Conservation (phyloP, 1,140 invertebrate species). For the Drosophila ohnishii region DNA sequence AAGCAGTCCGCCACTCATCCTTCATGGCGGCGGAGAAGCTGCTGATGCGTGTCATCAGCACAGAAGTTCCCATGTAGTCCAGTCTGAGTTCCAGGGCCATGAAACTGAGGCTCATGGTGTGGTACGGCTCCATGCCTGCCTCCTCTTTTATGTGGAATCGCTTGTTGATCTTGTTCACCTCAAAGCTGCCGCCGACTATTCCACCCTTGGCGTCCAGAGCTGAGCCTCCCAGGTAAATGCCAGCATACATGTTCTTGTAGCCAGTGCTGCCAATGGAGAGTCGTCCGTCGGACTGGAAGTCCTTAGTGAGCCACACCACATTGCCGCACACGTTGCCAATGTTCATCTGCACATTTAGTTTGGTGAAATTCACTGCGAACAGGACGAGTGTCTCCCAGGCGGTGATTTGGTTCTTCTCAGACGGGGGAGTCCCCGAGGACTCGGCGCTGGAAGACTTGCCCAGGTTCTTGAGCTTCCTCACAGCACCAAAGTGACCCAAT, state of each 20-base stretch:
- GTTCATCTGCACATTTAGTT: conserved; percentile 98
- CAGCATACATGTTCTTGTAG: conserved; percentile 96
- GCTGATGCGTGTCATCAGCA: conserved; percentile 95
- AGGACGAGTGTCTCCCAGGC: conserved; percentile 98
- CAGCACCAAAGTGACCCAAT: conserved; percentile 65
- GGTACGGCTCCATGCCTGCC: conserved; percentile 93
- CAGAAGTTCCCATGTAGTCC: conserved; percentile 98
- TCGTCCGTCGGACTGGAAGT: conserved; percentile 94
- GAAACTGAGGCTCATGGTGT: conserved; percentile 92
- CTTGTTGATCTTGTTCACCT: conserved; percentile 94
- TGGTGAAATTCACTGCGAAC: conserved; percentile 97
- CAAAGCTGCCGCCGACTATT: conserved; percentile 97
- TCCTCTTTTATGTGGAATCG: conserved; percentile 95
- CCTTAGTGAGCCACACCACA: conserved; percentile 95
- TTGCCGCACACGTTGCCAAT: conserved; percentile 99
- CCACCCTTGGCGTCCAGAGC: conserved; percentile 97
- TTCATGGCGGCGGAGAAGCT: conserved; percentile 90
- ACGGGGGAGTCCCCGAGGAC: conserved; percentile 74
- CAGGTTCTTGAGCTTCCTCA: conserved; percentile 84
- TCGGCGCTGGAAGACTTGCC: conserved; percentile 78
- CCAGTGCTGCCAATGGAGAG: conserved; percentile 97
- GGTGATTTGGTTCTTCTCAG: conserved; percentile 84
- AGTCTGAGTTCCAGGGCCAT: conserved; percentile 93
- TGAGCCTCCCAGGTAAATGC: conserved; percentile 94
- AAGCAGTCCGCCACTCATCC: conserved; percentile 91